Evolutionary conservation across 2,797 vertebrate species (phyloP), one percentile per base, ranked within the genome.

Genomic region (Gorsachius magnificus): DNA sequence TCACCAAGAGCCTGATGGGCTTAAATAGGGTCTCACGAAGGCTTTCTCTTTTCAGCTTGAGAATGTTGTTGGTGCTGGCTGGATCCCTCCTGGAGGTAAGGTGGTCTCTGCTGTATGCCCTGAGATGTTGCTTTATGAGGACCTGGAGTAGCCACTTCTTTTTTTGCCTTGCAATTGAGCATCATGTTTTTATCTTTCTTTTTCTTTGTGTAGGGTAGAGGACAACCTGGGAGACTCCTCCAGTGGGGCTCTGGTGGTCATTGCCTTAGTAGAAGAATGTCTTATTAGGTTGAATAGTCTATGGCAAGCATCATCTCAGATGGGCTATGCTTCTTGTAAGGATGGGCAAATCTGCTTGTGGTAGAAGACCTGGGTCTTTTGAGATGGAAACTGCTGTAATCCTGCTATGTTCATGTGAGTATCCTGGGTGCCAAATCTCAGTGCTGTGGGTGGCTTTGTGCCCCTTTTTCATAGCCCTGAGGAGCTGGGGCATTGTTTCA

Each of bases 41-140:
- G 2, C 3, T 19, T 19, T 16, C 0, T 6, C 2, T 24, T 8
- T 33, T 65, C 21, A 5, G 12, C 2, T 19, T 57, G n/a, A 43
- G 33, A 12, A 18, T 3, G 4, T 6, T 38, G 16, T 6, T 12
- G 13, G 22, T 54, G 45, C 26, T 63, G 50, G 28, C 9, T 81
- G 48, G 41, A 18, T 35, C 2, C 3, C 3, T 38, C 11, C 9
- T 36, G 20, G 8, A 69, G n/a, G 38, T 50, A 28, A 88, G 7
- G 11, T 38, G 25, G 1, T 53, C 8, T 66, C 11, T 81, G 14
- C 16, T 48, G 2, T 33, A 0, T 31, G 17, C 2, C 3, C 20
- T 20, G 7, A 64, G 10, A 7, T 29, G 1, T 16, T 86, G 54
- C 53, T 81, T 81, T 14, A 13, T 8, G 33, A 7, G 16, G 13